Evolutionary conservation across 2,113 vertebrate species (phyloP).

Genomic region (Gobius niger): DNA sequence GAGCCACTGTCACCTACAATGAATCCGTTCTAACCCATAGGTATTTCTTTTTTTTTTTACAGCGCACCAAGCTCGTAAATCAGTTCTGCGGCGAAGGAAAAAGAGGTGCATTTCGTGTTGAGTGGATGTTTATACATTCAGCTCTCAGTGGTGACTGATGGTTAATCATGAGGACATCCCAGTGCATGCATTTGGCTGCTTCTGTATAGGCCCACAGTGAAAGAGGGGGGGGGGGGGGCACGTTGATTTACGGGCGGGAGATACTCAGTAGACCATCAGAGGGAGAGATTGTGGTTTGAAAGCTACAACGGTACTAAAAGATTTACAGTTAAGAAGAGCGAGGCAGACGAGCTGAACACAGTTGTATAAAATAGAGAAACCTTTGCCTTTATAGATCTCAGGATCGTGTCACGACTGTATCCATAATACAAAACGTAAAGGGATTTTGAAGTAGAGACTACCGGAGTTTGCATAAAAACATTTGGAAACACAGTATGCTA

Average conservation of each 20-base stretch:
- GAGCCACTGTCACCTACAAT: too few species aligned
- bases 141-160: slow-evolving; percentile 18
- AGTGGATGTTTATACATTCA: slow-evolving; percentile 28
- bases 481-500: too few species aligned
- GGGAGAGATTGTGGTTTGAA: background rate
- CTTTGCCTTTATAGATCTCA: too few species aligned
- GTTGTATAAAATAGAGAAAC: too few species aligned
- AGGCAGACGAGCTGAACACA: background rate
- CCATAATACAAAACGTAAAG: too few species aligned
- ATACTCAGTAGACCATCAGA: background rate
- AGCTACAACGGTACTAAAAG: background rate
- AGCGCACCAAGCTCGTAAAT: background rate
- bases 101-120: slow-evolving; percentile 18
- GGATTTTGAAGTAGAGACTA: too few species aligned
- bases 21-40: background rate
- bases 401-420: too few species aligned
- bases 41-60: background rate
- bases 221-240: background rate
- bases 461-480: too few species aligned
- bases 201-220: background rate
- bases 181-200: background rate
- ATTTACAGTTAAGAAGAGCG: background rate
- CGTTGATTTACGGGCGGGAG: background rate
- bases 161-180: slow-evolving; percentile 1
- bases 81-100: background rate